Conservation (phyloP, 2,113 vertebrate species). For the Pseudolaguvia tuberculata region DNA sequence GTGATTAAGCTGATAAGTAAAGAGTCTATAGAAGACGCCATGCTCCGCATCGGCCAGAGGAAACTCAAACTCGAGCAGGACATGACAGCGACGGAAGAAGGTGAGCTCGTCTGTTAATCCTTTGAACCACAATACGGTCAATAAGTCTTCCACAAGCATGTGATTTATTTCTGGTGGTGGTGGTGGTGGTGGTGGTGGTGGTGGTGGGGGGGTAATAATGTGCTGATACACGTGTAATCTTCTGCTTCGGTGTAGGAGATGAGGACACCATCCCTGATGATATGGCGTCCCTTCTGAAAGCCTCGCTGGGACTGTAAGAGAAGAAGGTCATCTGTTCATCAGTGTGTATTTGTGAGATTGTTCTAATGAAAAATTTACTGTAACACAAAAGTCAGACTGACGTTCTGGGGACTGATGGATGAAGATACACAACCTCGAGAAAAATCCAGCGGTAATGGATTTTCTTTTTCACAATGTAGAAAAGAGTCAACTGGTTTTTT, state of each 20-base stretch:
- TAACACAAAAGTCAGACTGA: constrained; percentile 18
- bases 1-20: constrained; percentile 81
- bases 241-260: constrained; percentile 37
- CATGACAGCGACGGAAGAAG: constrained; percentile 77
- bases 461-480: background rate
- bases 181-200: background rate
- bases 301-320: constrained; percentile 50
- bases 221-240: background rate
- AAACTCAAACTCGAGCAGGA: constrained; percentile 83
- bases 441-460: no score
- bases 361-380: constrained; percentile 18
- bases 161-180: background rate
- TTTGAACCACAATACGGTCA: background rate
- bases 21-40: constrained; percentile 80
- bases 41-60: constrained; percentile 81
- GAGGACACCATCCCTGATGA: constrained; percentile 51
- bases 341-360: background rate
- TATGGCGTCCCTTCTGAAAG: constrained; percentile 52
- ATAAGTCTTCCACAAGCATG: background rate
- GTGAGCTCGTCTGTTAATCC: constrained; percentile 55
- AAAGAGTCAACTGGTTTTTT: background rate
- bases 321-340: background rate
- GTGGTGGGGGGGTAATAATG: background rate
- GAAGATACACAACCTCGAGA: background rate
- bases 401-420: background rate